A percentile compares a stretch with the other conserved stretches of the same genome.
phyloP scores from a whole-genome alignment of 1,140 invertebrate species.

The Cherax quadricarinatus region DNA sequence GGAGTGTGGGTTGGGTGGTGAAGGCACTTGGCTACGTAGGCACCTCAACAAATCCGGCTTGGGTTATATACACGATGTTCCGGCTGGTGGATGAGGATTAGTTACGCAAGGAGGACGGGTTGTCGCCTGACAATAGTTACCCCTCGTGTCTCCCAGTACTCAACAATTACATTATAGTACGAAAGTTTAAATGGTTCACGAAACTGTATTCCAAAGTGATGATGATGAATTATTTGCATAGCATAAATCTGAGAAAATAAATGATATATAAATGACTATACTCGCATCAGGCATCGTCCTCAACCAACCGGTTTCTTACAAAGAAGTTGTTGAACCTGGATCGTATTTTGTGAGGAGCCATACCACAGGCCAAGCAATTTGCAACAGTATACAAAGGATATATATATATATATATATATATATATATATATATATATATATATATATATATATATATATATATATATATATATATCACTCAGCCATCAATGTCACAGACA shows the following conservation, averaged over 20 bases:
- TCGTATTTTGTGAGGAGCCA: no score
- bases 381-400: not conserved
- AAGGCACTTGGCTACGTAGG: conserved; percentile 28
- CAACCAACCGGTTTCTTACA: not conserved
- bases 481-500: no score
- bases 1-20: conserved; percentile 30
- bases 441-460: no score
- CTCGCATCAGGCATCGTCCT: not conserved
- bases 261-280: no score
- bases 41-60: not conserved
- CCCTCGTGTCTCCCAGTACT: not conserved
- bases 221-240: no score
- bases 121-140: not conserved
- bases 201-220: no score
- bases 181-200: no score
- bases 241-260: no score
- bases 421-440: no score
- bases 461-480: no score
- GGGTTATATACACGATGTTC: conserved; percentile 22
- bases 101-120: not conserved
- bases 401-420: conserved; percentile 24
- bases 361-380: no score
- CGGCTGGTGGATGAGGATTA: not conserved
- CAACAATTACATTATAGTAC: no score
- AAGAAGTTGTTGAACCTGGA: not conserved